phyloP scores from a whole-genome alignment of 1,140 invertebrate species.

The Phenacoccus solenopsis region DNA sequence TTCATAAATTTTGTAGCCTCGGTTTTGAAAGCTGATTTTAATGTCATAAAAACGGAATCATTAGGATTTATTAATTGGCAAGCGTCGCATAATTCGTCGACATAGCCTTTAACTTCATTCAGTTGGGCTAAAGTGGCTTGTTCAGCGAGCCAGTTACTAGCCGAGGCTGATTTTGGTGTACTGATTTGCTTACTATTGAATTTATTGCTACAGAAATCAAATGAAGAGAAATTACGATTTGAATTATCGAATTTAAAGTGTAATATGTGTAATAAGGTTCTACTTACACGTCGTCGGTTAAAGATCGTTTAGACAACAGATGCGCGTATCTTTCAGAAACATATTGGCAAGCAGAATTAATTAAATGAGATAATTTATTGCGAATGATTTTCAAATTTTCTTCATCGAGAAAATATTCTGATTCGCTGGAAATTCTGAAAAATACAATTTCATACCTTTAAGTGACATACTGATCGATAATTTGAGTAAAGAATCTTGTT shows the following conservation, averaged over 20 bases:
- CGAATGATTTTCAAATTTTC: conserved; percentile 54
- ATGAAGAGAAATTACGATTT: conserved; percentile 4
- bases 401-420: conserved; percentile 52
- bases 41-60: conserved; percentile 30
- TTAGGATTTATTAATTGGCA: conserved; percentile 25
- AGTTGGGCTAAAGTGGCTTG: conserved; percentile 59
- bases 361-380: conserved; percentile 57
- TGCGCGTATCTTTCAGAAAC: conserved; percentile 82
- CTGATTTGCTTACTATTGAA: background rate
- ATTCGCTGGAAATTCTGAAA: conserved; percentile 12
- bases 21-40: conserved; percentile 71
- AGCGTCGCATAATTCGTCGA: conserved; percentile 56
- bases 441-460: conserved; percentile 10
- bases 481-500: too few species aligned
- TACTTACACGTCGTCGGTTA: conserved; percentile 14
- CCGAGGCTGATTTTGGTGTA: background rate
- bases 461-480: too few species aligned
- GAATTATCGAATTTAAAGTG: background rate
- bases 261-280: too few species aligned
- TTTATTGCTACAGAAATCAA: background rate
- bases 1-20: conserved; percentile 81
- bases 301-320: conserved; percentile 27
- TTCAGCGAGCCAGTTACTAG: conserved; percentile 36
- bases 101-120: conserved; percentile 57
- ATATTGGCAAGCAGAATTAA: conserved; percentile 72